Evolutionary conservation across 1,140 invertebrate species (phyloP).

Genomic region (Trissolcus basalis): DNA sequence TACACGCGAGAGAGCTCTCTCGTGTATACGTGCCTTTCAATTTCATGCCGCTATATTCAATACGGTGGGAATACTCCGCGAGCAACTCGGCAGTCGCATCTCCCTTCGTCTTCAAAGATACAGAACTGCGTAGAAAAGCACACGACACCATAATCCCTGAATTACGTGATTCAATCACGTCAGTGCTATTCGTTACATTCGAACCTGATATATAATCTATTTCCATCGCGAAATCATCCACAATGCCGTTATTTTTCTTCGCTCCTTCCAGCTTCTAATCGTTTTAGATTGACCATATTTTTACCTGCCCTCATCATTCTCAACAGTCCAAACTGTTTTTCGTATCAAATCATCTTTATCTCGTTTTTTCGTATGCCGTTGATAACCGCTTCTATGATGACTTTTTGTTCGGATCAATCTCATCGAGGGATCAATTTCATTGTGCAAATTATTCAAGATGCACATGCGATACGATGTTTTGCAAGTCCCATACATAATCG

Average conservation of each 20-base stretch:
- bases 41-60: constrained; percentile 56
- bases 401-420: too few relatives aligned
- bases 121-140: constrained; percentile 32
- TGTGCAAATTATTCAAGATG: too few relatives aligned
- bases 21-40: constrained; percentile 53
- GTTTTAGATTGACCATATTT: constrained; percentile 9
- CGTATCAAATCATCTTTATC: too few relatives aligned
- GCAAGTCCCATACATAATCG: too few relatives aligned
- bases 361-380: too few relatives aligned
- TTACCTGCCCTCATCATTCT: too few relatives aligned
- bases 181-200: constrained; percentile 47
- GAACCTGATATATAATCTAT: constrained; percentile 32
- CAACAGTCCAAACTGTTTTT: too few relatives aligned
- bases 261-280: constrained; percentile 17
- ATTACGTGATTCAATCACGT: constrained; percentile 55
- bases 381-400: too few relatives aligned
- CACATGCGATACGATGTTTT: too few relatives aligned
- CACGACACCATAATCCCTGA: constrained; percentile 46
- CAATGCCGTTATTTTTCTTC: constrained; percentile 19
- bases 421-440: too few relatives aligned
- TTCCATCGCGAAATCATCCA: constrained; percentile 29
- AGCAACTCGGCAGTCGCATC: constrained; percentile 28
- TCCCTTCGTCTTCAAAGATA: constrained; percentile 41
- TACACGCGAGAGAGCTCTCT: constrained; percentile 15
- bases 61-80: constrained; percentile 48